phyloP scores from a whole-genome alignment of 2,888 invertebrate genomes.

The Phyllotreta striolata region DNA sequence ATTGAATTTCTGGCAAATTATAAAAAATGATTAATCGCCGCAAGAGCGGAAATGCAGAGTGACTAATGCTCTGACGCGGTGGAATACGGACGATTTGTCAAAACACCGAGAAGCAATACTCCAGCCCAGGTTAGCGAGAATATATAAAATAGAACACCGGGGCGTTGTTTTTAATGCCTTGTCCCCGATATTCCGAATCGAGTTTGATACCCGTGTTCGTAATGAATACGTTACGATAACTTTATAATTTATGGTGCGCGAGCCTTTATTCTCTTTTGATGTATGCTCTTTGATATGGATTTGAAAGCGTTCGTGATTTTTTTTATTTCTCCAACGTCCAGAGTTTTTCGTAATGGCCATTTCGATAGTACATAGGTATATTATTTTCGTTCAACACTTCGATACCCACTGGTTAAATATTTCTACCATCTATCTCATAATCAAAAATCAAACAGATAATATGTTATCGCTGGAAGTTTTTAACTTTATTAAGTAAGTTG shows the following conservation, averaged over 20 bases:
- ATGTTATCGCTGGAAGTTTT: neutral
- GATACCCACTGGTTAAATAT: too few relatives aligned
- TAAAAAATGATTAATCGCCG: constrained; percentile 41
- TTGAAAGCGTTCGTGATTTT: constrained; percentile 17
- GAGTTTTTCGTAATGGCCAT: neutral
- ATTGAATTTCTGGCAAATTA: constrained; percentile 37
- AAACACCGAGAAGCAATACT: constrained; percentile 41
- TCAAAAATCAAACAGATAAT: constrained; percentile 3
- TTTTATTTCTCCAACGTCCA: neutral
- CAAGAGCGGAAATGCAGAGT: constrained; percentile 34
- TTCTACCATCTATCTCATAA: neutral
- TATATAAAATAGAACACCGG: constrained; percentile 36
- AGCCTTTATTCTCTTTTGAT: constrained; percentile 33
- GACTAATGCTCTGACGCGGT: constrained; percentile 42
- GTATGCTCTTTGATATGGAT: constrained; percentile 33
- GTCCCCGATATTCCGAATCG: constrained; percentile 42
- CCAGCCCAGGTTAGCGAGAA: constrained; percentile 34
- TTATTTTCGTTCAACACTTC: neutral
- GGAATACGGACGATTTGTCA: constrained; percentile 43
- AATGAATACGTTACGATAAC: constrained; percentile 42
- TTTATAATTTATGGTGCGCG: constrained; percentile 38
- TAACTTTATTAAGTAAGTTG: constrained; percentile 5
- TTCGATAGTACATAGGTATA: neutral
- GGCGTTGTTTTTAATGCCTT: constrained; percentile 40
- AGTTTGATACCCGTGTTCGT: constrained; percentile 39